These are phyloP conservation scores for Saccopteryx bilineata DNA, from an alignment of 2,113 vertebrate species.

Conservation along the genomic window DNA sequence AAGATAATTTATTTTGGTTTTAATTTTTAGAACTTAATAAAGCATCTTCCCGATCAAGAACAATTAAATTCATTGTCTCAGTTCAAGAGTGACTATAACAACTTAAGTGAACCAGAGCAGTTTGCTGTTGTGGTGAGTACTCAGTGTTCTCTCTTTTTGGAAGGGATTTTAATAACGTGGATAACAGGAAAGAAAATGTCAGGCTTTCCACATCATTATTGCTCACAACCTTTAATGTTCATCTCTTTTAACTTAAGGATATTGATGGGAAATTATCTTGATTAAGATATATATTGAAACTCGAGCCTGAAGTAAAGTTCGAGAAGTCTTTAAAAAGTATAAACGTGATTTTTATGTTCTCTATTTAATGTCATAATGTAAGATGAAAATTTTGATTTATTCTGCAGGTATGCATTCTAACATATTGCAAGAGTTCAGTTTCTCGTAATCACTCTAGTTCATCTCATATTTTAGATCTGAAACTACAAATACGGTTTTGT, in stretches of 20 bases:
- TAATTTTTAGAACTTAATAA: constrained; percentile 90
- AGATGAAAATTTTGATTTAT: constrained; percentile 66
- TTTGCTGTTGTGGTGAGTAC: constrained; percentile 97
- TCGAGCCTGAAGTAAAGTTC: background rate
- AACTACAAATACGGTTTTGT: constrained; percentile 53
- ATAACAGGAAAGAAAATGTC: background rate
- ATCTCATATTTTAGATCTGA: constrained; percentile 45
- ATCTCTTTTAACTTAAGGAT: background rate
- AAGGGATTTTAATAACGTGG: background rate
- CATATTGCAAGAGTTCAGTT: background rate
- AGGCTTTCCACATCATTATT: background rate
- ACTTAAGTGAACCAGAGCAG: constrained; percentile 96
- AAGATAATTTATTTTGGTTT: constrained; percentile 54
- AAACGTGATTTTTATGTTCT: background rate
- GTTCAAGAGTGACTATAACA: constrained; percentile 92
- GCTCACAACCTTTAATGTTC: background rate
- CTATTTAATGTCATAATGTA: constrained; percentile 17
- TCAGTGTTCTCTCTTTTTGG: background rate
- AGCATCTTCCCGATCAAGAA: constrained; percentile 96
- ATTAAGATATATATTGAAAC: constrained; percentile 52
- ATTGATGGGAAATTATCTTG: constrained; percentile 44
- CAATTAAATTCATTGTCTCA: constrained; percentile 93
- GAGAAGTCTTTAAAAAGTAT: background rate
- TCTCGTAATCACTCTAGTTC: background rate
- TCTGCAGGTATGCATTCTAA: background rate